These are phyloP conservation scores for Gila orcuttii DNA, from an alignment of 2,113 vertebrate genomes.

Conservation along the genomic window DNA sequence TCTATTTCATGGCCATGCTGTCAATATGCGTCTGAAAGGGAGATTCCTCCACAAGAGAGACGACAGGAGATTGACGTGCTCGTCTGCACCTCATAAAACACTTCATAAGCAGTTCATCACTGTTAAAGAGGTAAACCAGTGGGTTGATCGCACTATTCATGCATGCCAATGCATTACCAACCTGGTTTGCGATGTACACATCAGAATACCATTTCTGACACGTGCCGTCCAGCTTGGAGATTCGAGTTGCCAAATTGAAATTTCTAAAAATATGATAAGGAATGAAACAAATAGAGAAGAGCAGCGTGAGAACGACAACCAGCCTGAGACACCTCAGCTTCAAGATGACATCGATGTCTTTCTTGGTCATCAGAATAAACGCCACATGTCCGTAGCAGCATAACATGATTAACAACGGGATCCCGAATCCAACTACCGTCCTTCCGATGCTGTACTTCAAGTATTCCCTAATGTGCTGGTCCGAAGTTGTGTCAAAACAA, in stretches of 20 bases:
- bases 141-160: slow-evolving; percentile 83
- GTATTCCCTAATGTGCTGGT: slow-evolving; percentile 50
- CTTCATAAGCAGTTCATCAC: slow-evolving; percentile 27
- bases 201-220: slow-evolving; percentile 62
- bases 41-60: too few relatives aligned
- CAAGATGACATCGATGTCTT: slow-evolving; percentile 62
- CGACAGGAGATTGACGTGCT: not conserved
- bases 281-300: slow-evolving; percentile 82
- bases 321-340: slow-evolving; percentile 74
- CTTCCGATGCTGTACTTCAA: slow-evolving; percentile 69
- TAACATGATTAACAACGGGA: slow-evolving; percentile 77
- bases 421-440: slow-evolving; percentile 73
- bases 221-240: slow-evolving; percentile 35
- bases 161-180: slow-evolving; percentile 78
- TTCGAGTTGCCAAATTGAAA: slow-evolving; percentile 75
- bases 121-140: slow-evolving; percentile 75
- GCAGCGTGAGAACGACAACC: slow-evolving; percentile 73
- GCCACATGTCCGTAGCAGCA: slow-evolving; percentile 80
- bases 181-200: slow-evolving; percentile 76
- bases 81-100: not conserved
- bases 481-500: slow-evolving; percentile 74
- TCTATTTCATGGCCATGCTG: not conserved
- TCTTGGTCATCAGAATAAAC: slow-evolving; percentile 65
- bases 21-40: not conserved
- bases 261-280: slow-evolving; percentile 81